These are phyloP conservation scores for Oreochromis tanganicae DNA, from an alignment of 2,113 vertebrate species.

Conservation along the genomic window DNA sequence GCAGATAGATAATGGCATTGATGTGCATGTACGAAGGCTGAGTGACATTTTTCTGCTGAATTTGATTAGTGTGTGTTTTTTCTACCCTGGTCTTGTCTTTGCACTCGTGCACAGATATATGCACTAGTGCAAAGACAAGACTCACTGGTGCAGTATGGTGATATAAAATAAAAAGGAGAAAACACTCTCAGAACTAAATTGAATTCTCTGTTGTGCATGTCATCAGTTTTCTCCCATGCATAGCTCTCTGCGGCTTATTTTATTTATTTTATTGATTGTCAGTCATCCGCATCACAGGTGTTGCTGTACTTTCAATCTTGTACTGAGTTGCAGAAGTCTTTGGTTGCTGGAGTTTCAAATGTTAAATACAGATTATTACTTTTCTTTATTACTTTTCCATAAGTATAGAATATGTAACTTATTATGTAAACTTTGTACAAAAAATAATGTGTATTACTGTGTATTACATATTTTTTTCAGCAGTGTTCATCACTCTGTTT, in stretches of 20 bases:
- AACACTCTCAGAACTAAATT: background rate
- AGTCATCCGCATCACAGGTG: rapidly evolving
- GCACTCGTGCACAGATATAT: background rate
- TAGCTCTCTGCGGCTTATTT: background rate
- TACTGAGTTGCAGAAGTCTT: background rate
- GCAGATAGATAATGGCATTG: background rate
- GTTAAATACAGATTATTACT: background rate
- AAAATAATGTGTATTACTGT: background rate
- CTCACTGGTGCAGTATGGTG: background rate
- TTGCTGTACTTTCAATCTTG: background rate
- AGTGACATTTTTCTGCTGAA: background rate
- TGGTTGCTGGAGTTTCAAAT: background rate
- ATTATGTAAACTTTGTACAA: background rate
- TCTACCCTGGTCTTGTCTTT: background rate
- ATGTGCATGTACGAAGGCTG: background rate
- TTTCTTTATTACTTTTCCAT: background rate
- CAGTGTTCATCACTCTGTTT: background rate
- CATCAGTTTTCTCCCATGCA: background rate
- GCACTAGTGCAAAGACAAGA: background rate
- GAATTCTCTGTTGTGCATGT: background rate
- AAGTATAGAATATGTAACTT: background rate
- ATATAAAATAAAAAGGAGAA: background rate
- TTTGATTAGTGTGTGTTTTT: background rate
- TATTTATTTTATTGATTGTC: background rate
- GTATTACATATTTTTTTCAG: rapidly evolving